Evolutionary conservation across 1,140 invertebrate species (phyloP).

Genomic region (Drosophila ficusphila): DNA sequence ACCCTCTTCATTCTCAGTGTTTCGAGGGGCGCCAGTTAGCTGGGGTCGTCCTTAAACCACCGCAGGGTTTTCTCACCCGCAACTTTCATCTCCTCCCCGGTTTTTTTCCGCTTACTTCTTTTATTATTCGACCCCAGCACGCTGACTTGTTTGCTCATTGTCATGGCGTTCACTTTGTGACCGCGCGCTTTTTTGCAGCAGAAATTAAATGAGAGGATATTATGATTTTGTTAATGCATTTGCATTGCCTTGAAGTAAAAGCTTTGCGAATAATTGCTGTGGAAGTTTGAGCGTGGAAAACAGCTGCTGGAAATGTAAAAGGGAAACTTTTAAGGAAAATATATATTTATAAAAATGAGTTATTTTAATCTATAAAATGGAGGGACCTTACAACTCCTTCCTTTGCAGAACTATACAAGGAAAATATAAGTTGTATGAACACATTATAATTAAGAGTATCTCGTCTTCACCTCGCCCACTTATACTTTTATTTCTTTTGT

Average conservation of each 20-base stretch:
- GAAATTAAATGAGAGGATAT: conserved; percentile 50
- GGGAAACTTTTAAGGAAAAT: background rate
- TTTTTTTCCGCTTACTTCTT: conserved; percentile 24
- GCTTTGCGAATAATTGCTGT: conserved; percentile 33
- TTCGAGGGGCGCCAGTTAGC: conserved; percentile 26
- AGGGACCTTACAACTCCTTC: too few relatives aligned
- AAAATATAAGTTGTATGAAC: too few relatives aligned
- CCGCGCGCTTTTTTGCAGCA: conserved; percentile 16
- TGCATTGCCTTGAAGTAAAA: conserved; percentile 24
- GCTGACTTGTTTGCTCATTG: conserved; percentile 48
- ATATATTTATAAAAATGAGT: too few relatives aligned
- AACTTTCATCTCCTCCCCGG: background rate
- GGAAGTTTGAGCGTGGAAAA: conserved; percentile 21
- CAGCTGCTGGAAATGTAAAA: background rate
- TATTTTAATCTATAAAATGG: background rate
- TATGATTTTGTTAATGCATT: conserved; percentile 51
- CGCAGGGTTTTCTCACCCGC: background rate
- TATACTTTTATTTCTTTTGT: background rate
- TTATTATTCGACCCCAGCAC: conserved; percentile 20
- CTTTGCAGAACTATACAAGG: too few relatives aligned
- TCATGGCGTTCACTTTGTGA: conserved; percentile 49
- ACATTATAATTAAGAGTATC: conserved; percentile 11
- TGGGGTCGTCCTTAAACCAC: conserved; percentile 13
- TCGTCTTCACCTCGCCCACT: background rate
- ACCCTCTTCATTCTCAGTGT: background rate